Evolutionary conservation across 2,797 vertebrate genomes (phyloP), one percentile per base, ranked within the genome.

Genomic region (Eutrigla gurnardus): DNA sequence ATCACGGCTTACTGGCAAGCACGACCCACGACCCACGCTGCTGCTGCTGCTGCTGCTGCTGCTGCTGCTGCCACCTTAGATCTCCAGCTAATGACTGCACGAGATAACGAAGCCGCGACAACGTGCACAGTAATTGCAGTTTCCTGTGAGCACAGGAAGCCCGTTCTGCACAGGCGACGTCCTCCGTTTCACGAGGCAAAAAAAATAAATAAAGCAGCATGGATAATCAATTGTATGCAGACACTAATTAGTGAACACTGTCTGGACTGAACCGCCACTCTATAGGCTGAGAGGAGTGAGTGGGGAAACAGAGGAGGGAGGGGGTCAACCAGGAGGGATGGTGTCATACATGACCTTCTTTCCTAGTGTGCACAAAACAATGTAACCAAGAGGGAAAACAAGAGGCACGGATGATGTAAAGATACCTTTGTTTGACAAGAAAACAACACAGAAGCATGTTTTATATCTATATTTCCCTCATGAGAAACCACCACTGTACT

Each of bases 181-280:
- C 76, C 75, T 82, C 61, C 75, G 42, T 67, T 84, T 82, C 77
- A 78, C 69, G 39, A 60, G 75, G 82, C 70, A 83, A 85, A 37
- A 25, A 25, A 25, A 25, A 25, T 25, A 25, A 25, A 25, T 25
- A 25, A 89, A 67, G 70, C 60, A 82, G 81, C 84, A 86, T 39
- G 66, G 84, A 17, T 57, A 88, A 92, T 93, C 92, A 87, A 92
- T 93, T 65, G 70, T 54, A 78, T 53, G 60, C 85, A 91, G 85
- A 91, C 81, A 85, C 87, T 85, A 83, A 88, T 91, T 84, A 93
- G 81, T 87, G 87, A 90, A 73, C 80, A 33, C 50, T 76, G 90
- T 91, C 88, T 89, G 83, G 76, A 80, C 40, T 40, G 63, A 73
- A 46, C 35, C 25, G 47, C 61, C 52, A 40, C 63, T 63, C 77